These are phyloP conservation scores for Suillia variegata DNA, from an alignment of 2,888 invertebrate genomes.

Conservation along the genomic window DNA sequence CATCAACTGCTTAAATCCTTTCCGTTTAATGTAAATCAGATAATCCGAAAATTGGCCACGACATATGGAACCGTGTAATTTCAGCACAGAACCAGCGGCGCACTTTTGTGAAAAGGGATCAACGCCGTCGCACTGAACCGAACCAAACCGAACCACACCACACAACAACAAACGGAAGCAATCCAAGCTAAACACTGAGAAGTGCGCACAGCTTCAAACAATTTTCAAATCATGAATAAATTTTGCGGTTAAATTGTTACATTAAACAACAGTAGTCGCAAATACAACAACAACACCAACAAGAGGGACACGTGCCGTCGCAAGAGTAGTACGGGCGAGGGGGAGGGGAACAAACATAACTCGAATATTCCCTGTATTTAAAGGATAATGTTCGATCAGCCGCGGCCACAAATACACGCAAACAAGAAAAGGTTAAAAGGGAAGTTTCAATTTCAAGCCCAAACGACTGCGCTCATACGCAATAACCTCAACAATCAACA, in stretches of 20 bases:
- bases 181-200: conserved; percentile 14
- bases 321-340: conserved; percentile 38
- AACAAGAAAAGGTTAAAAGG: conserved; percentile 48
- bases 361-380: conserved; percentile 58
- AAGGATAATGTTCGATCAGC: conserved; percentile 55
- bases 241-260: conserved; percentile 56
- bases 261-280: too few species aligned
- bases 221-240: conserved; percentile 53
- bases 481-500: conserved; percentile 13
- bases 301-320: conserved; percentile 37
- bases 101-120: conserved; percentile 30
- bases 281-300: conserved; percentile 33
- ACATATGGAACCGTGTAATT: conserved; percentile 31
- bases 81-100: conserved; percentile 7
- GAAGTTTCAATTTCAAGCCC: conserved; percentile 42
- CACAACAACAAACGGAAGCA: conserved; percentile 25
- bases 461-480: conserved; percentile 12
- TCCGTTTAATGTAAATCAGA: conserved; percentile 35
- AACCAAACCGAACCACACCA: conserved; percentile 13
- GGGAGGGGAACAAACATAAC: too few species aligned
- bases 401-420: too few species aligned
- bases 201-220: conserved; percentile 44
- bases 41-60: conserved; percentile 45
- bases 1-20: background rate
- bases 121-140: conserved; percentile 8